Percentiles rank a stretch among this genome's conserved stretches.
These are phyloP conservation scores for Anseranas semipalmata DNA, from an alignment of 2,113 vertebrate species.

Conservation along the genomic window DNA sequence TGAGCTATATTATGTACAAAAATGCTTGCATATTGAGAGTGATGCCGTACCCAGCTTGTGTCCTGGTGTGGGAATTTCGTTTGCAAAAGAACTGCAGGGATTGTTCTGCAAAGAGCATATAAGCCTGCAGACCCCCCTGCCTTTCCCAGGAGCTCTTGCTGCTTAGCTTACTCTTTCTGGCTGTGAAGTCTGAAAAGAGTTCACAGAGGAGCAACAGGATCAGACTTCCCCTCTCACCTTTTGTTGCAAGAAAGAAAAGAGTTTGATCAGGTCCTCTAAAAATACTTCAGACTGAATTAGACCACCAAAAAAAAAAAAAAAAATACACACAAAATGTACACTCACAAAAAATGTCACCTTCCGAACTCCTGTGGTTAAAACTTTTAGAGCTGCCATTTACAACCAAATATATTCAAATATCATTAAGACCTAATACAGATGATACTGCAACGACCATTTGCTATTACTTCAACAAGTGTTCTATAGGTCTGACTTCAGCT, in stretches of 20 bases:
- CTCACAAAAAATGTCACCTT: background rate
- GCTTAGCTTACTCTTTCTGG: constrained; percentile 17
- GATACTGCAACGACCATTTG: background rate
- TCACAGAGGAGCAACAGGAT: constrained; percentile 27
- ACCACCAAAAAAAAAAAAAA: background rate
- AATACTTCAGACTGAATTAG: background rate
- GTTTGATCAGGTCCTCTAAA: background rate
- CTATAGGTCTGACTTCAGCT: background rate
- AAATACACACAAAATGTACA: background rate
- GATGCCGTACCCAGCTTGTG: background rate
- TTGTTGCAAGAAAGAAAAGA: background rate
- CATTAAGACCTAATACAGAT: background rate
- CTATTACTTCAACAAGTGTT: background rate
- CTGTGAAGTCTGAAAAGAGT: constrained; percentile 16
- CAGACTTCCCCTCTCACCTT: constrained; percentile 18
- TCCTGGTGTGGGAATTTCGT: background rate
- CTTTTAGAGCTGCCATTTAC: background rate
- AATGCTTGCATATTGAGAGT: background rate
- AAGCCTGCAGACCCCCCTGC: background rate
- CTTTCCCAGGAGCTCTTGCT: constrained; percentile 26
- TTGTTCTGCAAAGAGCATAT: background rate
- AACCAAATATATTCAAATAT: background rate
- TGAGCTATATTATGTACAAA: background rate
- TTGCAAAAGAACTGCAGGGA: background rate
- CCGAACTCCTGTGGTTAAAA: background rate